Evolutionary conservation across 2,113 vertebrate genomes (phyloP).

Genomic region (Halichoerus grypus): DNA sequence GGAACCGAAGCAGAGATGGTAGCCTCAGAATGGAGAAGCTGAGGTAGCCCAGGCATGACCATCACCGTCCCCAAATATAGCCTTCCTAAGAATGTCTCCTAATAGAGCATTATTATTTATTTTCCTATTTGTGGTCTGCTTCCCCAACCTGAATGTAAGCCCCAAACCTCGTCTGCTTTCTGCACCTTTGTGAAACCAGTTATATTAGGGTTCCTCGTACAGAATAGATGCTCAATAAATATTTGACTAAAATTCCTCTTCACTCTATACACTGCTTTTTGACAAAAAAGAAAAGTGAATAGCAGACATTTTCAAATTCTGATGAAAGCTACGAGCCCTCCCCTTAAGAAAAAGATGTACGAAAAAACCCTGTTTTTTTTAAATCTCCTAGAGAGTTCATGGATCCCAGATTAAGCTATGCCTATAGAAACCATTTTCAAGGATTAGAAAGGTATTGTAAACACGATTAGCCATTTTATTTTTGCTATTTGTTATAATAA

Average conservation of each 20-base stretch:
- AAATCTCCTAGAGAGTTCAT: neutral
- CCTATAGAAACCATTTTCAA: neutral
- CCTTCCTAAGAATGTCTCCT: neutral
- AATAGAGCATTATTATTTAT: neutral
- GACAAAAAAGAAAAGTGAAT: neutral
- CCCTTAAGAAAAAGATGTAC: conserved; percentile 24
- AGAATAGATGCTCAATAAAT: neutral
- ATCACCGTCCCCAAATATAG: neutral
- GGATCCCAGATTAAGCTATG: neutral
- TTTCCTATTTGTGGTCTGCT: neutral
- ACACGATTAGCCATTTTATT: neutral
- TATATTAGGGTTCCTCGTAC: neutral
- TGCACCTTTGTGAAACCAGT: neutral
- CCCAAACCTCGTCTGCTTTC: neutral
- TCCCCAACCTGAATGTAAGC: neutral
- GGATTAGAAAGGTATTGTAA: neutral
- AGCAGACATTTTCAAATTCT: neutral
- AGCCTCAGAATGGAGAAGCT: neutral
- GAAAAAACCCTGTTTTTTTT: neutral
- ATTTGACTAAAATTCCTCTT: neutral
- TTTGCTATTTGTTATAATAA: conserved; percentile 39
- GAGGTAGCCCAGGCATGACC: neutral
- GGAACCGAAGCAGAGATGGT: neutral
- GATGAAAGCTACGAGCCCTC: neutral
- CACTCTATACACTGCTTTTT: neutral